A percentile compares a stretch with the other conserved stretches of the same genome.
Conservation (phyloP, 92 coral and sea anemone genomes). For the Pocillopora meandrina region DNA sequence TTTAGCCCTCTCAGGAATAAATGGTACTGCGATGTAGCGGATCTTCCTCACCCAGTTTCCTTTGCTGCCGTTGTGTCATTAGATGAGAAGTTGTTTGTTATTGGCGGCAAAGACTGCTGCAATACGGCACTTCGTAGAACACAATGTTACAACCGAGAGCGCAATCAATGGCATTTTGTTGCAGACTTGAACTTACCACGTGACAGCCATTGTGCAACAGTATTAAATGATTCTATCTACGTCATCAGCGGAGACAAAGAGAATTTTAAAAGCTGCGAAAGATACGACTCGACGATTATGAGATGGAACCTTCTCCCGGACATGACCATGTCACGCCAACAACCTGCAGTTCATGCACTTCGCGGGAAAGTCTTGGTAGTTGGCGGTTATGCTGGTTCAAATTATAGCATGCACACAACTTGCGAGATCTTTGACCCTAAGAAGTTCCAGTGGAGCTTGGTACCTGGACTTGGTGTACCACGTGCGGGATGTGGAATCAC, state of each 20-base stretch:
- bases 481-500: constrained; percentile 53
- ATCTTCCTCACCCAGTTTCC: constrained; percentile 56
- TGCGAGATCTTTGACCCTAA: constrained; percentile 78
- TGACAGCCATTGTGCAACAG: constrained; percentile 73
- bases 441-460: constrained; percentile 60
- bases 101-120: constrained; percentile 68
- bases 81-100: constrained; percentile 63
- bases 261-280: constrained; percentile 27
- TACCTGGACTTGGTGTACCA: constrained; percentile 65
- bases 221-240: constrained; percentile 56
- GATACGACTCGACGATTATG: constrained; percentile 41
- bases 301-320: constrained; percentile 60
- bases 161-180: constrained; percentile 61
- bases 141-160: constrained; percentile 68
- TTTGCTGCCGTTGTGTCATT: constrained; percentile 70
- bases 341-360: constrained; percentile 59
- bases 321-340: constrained; percentile 55
- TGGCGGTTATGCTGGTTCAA: constrained; percentile 59
- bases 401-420: constrained; percentile 62
- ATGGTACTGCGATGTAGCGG: constrained; percentile 61
- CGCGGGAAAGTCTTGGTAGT: constrained; percentile 62
- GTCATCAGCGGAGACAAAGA: constrained; percentile 73
- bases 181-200: constrained; percentile 69
- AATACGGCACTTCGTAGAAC: constrained; percentile 52
- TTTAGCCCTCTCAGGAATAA: constrained; percentile 56